A percentile compares a stretch with the other conserved stretches of the same genome.
Conservation (phyloP, 1,140 invertebrate species). For the Conus betulinus region DNA sequence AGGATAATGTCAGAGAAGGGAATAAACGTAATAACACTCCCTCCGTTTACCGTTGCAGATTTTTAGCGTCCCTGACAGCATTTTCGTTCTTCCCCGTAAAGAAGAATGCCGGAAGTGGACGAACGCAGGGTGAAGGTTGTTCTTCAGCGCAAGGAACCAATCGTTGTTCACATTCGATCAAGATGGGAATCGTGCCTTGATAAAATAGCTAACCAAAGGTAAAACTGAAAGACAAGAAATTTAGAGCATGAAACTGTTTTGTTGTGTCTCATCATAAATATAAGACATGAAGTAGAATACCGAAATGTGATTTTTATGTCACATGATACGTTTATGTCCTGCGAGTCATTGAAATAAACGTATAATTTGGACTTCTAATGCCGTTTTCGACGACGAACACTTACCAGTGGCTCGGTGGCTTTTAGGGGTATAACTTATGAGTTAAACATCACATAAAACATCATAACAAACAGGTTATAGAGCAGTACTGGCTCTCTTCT, state of each 20-base stretch:
- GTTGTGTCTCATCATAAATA: not conserved
- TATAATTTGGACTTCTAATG: not conserved
- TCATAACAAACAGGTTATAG: too few relatives aligned
- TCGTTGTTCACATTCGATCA: constrained; percentile 2
- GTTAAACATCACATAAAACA: too few relatives aligned
- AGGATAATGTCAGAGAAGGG: not conserved
- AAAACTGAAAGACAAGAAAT: not conserved
- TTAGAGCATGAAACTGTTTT: not conserved
- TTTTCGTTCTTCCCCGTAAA: constrained; percentile 11
- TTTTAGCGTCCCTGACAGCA: constrained; percentile 29
- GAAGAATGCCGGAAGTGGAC: constrained; percentile 34
- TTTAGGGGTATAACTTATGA: too few relatives aligned
- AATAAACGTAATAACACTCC: not conserved
- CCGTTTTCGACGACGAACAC: too few relatives aligned
- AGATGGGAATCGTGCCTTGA: constrained; percentile 25
- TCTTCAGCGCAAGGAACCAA: not conserved
- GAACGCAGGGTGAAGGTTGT: constrained; percentile 9
- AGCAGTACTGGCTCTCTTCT: too few relatives aligned
- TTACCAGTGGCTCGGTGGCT: too few relatives aligned
- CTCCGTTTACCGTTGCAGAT: not conserved
- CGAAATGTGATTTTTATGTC: not conserved
- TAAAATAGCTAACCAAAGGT: constrained; percentile 19
- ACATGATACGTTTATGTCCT: not conserved
- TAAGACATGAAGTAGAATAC: too few relatives aligned
- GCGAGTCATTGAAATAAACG: not conserved